Evolutionary conservation across 2,888 invertebrate species (phyloP).

Genomic region (Athalia rosae): DNA sequence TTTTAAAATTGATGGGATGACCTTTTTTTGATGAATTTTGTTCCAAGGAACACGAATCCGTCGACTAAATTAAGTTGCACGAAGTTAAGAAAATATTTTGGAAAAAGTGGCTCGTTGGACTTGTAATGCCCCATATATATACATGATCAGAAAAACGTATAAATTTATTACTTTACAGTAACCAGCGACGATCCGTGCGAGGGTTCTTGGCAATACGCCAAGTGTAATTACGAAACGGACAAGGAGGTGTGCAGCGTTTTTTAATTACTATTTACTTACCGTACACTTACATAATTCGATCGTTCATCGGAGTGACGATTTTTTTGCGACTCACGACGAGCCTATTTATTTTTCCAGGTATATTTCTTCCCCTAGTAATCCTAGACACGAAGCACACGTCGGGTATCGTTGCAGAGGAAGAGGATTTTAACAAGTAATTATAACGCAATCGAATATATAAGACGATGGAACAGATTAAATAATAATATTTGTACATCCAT

Average conservation of each 20-base stretch:
- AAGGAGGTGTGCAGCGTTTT: slow-evolving; percentile 35
- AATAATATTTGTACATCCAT: background rate
- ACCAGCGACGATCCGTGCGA: slow-evolving; percentile 56
- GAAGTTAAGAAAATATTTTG: no score
- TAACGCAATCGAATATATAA: background rate
- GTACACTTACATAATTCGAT: background rate
- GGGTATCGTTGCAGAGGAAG: background rate
- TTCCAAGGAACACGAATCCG: no score
- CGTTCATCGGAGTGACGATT: slow-evolving; percentile 5
- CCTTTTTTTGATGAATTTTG: no score
- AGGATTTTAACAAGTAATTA: background rate
- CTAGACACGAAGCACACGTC: background rate
- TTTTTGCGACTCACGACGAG: slow-evolving; percentile 13
- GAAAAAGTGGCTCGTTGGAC: no score
- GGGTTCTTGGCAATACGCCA: slow-evolving; percentile 54
- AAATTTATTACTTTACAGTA: slow-evolving; percentile 47
- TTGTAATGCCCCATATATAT: no score
- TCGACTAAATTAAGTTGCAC: no score
- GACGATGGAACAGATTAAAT: background rate
- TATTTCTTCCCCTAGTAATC: slow-evolving; percentile 14
- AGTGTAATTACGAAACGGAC: slow-evolving; percentile 58
- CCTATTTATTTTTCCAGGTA: slow-evolving; percentile 18
- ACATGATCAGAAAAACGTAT: background rate
- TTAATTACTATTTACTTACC: background rate
- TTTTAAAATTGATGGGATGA: no score